Evolutionary conservation across 92 coral and sea anemone species (phyloP).

Genomic region (Epizoanthus rinbou): DNA sequence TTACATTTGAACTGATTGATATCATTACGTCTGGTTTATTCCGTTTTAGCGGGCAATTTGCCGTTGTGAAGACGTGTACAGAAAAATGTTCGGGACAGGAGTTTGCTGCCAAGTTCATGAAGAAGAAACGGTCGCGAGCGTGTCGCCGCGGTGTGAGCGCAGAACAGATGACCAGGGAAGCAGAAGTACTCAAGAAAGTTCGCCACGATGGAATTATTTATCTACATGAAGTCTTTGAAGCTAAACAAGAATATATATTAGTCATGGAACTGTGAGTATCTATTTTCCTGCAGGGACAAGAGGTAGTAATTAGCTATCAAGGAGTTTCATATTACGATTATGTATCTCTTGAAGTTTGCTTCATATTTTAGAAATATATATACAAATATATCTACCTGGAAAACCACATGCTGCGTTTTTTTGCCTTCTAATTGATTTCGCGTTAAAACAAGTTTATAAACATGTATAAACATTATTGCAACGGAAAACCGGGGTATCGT

Average conservation of each 20-base stretch:
- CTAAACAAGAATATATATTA: slow-evolving; percentile 69
- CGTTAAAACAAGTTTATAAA: not conserved
- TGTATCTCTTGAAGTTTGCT: not conserved
- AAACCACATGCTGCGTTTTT: not conserved
- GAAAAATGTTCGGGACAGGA: slow-evolving; percentile 81
- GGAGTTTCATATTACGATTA: not conserved
- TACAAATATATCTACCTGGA: too few species aligned
- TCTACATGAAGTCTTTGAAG: slow-evolving; percentile 93
- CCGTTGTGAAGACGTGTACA: slow-evolving; percentile 83
- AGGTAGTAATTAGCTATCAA: not conserved
- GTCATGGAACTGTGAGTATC: slow-evolving; percentile 92
- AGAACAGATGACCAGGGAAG: slow-evolving; percentile 81
- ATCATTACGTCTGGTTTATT: slow-evolving; percentile 2
- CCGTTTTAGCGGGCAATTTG: slow-evolving; percentile 92
- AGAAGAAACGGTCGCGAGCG: slow-evolving; percentile 78
- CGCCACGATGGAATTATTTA: slow-evolving; percentile 86
- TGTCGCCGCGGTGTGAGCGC: slow-evolving; percentile 75
- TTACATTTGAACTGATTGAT: slow-evolving; percentile 16
- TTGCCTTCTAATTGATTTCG: not conserved
- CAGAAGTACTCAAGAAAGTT: slow-evolving; percentile 72
- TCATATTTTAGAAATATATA: not conserved
- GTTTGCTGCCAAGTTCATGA: slow-evolving; percentile 89
- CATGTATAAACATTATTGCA: not conserved
- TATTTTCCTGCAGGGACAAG: not conserved
- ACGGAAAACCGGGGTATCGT: not conserved